Conservation (phyloP, 2,113 vertebrate genomes). For the Halichoerus grypus region DNA sequence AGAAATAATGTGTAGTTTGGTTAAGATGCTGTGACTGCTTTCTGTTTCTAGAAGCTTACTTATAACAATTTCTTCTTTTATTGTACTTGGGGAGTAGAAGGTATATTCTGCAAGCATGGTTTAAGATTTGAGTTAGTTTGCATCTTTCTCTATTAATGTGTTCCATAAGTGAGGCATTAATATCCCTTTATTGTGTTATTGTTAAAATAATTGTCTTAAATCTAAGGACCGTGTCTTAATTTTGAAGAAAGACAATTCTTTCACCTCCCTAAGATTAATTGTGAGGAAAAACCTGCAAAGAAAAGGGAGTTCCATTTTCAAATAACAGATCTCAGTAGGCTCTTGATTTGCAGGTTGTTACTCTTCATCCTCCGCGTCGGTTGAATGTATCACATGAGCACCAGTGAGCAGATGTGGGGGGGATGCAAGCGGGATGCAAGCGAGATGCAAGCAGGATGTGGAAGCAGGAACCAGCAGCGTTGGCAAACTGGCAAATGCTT, state of each 20-base stretch:
- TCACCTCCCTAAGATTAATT: slow-evolving; percentile 1
- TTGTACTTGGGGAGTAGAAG: background rate
- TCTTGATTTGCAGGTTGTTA: background rate
- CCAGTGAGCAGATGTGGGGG: slow-evolving; percentile 61
- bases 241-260: slow-evolving; percentile 51
- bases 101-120: background rate
- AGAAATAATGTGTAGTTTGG: background rate
- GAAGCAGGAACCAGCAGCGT: slow-evolving; percentile 35
- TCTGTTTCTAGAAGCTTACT: slow-evolving; percentile 43
- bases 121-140: slow-evolving; percentile 13
- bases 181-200: slow-evolving; percentile 29
- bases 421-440: background rate
- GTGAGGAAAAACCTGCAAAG: slow-evolving; percentile 29
- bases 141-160: background rate
- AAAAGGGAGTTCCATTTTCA: slow-evolving; percentile 2
- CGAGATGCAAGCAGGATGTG: background rate
- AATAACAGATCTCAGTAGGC: background rate
- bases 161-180: background rate
- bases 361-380: background rate
- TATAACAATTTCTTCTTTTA: slow-evolving; percentile 36
- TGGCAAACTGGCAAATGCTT: slow-evolving; percentile 61
- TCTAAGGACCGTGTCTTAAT: slow-evolving; percentile 18
- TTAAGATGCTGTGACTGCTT: background rate
- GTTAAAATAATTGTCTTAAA: slow-evolving; percentile 44
- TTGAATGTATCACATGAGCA: background rate